These are phyloP conservation scores for Meles meles DNA, from an alignment of 2,113 vertebrate genomes.

Conservation along the genomic window DNA sequence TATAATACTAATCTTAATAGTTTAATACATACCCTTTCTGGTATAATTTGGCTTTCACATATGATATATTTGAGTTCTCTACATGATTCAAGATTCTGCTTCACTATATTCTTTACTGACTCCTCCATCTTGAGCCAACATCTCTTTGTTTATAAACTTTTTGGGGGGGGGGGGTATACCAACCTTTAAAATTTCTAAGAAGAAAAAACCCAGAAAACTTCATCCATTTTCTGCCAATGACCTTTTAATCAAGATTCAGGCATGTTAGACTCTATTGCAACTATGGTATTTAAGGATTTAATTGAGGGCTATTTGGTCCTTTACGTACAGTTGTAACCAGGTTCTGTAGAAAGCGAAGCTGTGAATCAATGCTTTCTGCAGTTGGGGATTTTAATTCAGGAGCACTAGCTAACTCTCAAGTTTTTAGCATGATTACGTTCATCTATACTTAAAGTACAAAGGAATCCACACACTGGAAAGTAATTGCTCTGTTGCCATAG, in stretches of 20 bases:
- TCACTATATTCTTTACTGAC: not conserved
- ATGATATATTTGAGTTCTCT: not conserved
- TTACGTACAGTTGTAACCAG: not conserved
- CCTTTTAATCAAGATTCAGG: not conserved
- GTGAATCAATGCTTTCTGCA: not conserved
- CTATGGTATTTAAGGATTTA: not conserved
- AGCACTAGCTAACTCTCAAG: constrained; percentile 37
- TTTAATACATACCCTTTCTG: not conserved
- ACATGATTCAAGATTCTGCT: not conserved
- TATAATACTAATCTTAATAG: not conserved
- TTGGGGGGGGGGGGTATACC: not conserved
- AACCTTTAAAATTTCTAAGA: not conserved
- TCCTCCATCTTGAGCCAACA: not conserved
- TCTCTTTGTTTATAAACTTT: not conserved
- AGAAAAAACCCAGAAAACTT: not conserved
- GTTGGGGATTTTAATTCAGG: constrained; percentile 39
- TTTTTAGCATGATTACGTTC: constrained; percentile 68
- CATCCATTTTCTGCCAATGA: not conserved
- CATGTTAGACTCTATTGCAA: not conserved
- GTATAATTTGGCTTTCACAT: not conserved
- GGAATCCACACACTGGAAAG: constrained; percentile 65
- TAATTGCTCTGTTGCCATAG: constrained; percentile 75
- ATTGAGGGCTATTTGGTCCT: not conserved
- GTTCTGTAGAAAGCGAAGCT: constrained; percentile 9
- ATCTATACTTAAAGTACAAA: constrained; percentile 74